Conservation (phyloP, 1,140 invertebrate genomes). For the Rhyzopertha dominica region DNA sequence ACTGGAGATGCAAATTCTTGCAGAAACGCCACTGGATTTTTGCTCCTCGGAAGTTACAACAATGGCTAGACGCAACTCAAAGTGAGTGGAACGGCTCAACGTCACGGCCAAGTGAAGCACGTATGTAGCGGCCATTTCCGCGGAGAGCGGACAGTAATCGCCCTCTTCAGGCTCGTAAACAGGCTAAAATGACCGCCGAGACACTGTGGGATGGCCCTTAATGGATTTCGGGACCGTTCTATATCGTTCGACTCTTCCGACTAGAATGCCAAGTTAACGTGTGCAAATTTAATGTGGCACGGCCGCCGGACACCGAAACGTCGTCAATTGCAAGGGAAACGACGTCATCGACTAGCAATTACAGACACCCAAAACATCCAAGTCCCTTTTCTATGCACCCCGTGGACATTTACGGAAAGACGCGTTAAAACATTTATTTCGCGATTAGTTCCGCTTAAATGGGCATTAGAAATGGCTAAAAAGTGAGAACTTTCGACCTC, state of each 20-base stretch:
- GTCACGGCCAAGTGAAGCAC: constrained; percentile 28
- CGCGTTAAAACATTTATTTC: too few species aligned
- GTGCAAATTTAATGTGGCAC: constrained; percentile 10
- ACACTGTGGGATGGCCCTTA: constrained; percentile 35
- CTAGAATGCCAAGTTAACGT: constrained; percentile 4
- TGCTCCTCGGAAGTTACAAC: constrained; percentile 19
- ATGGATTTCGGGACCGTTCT: constrained; percentile 34
- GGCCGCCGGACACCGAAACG: not conserved
- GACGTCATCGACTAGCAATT: too few species aligned
- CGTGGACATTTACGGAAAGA: too few species aligned
- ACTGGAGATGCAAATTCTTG: too few species aligned
- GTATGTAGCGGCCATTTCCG: constrained; percentile 39
- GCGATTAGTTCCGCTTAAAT: too few species aligned
- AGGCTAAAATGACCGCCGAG: constrained; percentile 41
- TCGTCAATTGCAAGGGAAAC: too few species aligned
- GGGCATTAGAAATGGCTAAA: too few species aligned
- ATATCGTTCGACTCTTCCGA: constrained; percentile 17
- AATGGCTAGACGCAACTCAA: constrained; percentile 18
- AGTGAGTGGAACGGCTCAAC: constrained; percentile 28
- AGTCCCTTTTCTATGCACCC: too few species aligned
- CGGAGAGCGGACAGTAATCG: constrained; percentile 44
- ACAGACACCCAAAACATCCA: too few species aligned
- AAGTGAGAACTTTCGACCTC: too few species aligned
- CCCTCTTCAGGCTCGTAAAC: constrained; percentile 46
- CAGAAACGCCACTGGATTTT: too few species aligned